Evolutionary conservation across 2,113 vertebrate species (phyloP), one percentile per base, ranked within the genome.

Genomic region (Tricholaema leucomelas): DNA sequence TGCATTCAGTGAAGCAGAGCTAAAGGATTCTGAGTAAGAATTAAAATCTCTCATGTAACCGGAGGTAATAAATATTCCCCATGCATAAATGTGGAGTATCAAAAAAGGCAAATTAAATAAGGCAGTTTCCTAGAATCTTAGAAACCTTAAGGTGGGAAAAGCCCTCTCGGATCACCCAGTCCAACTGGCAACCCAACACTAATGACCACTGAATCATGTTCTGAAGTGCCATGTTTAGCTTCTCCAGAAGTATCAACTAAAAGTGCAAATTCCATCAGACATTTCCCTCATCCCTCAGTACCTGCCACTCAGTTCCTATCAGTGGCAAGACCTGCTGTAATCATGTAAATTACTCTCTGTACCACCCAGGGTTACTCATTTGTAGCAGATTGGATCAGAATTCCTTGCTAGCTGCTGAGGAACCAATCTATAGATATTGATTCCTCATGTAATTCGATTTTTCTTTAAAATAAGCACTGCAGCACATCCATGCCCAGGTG

Each of bases 351-450:
- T 0, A 69, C 40, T 55, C 17, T 54, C 35, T 85, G 8, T 76
- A 60, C 46, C 25, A 36, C 33, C 6, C 55, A 66, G 63, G 27
- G 63, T 81, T 60, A 86, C 24, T 44, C 9, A 44, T 75, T 27
- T 55, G 4, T 52, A 77, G 38, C n/a, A 87, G 40, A 38, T 46
- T 74, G 72, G 73, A 64, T 61, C n/a, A 56, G 33, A 93, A 88
- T 28, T 55, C 71, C n/a, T 75, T 44, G 73, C 60, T 82, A 60
- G 73, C 80, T 94, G 76, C 87, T 92, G 80, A 79, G 79, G 92
- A 94, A 93, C 92, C 72, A 67, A 55, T 88, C 88, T 85, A 91
- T 90, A 75, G 59, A 50, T 44, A 71, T 35, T 35, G 35, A 31
- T 63, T 85, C 91, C 38, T 91, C 79, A 5, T 64, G 69, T 40